Base-by-base conservation (phyloP, 2,113 vertebrate species). In the Coptodon rendalli region DNA sequence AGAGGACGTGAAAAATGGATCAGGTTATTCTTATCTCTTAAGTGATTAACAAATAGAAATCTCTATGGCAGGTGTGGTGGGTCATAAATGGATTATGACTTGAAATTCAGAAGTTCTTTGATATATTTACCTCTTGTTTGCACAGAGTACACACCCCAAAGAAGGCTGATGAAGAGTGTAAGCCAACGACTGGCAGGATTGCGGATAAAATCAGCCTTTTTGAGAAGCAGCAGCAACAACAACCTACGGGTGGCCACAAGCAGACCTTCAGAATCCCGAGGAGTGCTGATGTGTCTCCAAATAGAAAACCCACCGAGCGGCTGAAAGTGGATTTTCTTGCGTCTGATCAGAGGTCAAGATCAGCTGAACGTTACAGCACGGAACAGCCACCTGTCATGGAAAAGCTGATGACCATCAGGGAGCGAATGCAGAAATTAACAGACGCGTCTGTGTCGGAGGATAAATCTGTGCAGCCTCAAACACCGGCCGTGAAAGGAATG, bases 151-250 rank as follows among this genome's bases (percentile, higher is more conserved):
- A 82, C 2, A 68, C 90, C 9, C 17, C 48, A n/a, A 88, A 86
- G 89, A 93, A 91, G 82, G 52, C 40, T 0, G 71, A 68, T 2
- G 87, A 89, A 6, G 91, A 89, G 29, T 16, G 50, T 3, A 95
- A 95, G 24, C 36, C 87, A 7, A 59, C 4, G 1, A 4, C 9
- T 8, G 85, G 93, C 22, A 80, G 80, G 52, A 93, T 97, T 31
- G 80, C 93, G 1, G 95, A 95, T 88, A 96, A 88, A 86, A 96
- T 96, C 86, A 93, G 40, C 87, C 66, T 96, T 43, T 97, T 96
- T 84, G 96, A 96, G 84, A 78, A 5, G 22, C 80, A 34, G 29
- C 84, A 79, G 53, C 68, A 24, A 9, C 68, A 24, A 9, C 36
- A 71, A 43, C 34, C 16, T 8, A 10, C 2, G 1, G 38, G 10